These are phyloP conservation scores for Drosophila tripunctata DNA, from an alignment of 2,888 invertebrate genomes.

Conservation along the genomic window DNA sequence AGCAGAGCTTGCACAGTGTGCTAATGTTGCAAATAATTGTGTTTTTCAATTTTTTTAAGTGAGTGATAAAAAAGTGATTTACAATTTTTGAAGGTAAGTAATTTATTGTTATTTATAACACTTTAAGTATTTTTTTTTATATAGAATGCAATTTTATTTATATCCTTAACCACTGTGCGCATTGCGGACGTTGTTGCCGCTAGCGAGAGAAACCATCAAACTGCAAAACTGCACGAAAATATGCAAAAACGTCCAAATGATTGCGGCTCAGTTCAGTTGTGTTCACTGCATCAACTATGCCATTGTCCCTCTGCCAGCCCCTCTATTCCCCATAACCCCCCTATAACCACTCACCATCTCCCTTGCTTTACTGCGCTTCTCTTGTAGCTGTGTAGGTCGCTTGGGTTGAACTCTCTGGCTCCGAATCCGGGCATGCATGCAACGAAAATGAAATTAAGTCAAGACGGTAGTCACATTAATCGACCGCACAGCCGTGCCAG, in stretches of 20 bases:
- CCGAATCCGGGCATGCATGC: slow-evolving; percentile 66
- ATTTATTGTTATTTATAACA: not conserved
- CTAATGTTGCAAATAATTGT: no score
- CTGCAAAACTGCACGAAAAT: slow-evolving; percentile 73
- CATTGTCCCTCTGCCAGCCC: slow-evolving; percentile 3
- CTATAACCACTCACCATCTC: not conserved
- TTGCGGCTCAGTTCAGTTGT: slow-evolving; percentile 74
- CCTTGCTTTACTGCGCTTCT: slow-evolving; percentile 8
- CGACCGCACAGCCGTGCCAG: slow-evolving; percentile 56
- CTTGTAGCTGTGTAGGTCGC: slow-evolving; percentile 51
- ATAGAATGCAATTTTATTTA: not conserved
- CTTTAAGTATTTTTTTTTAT: not conserved
- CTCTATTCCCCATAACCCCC: not conserved
- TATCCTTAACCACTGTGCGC: slow-evolving; percentile 39
- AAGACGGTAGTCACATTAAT: slow-evolving; percentile 78
- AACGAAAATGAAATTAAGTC: slow-evolving; percentile 78
- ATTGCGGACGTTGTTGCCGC: slow-evolving; percentile 45
- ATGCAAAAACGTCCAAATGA: slow-evolving; percentile 78
- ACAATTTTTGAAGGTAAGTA: not conserved
- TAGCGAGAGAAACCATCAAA: slow-evolving; percentile 64
- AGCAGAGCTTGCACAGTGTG: slow-evolving; percentile 56
- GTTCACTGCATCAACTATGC: slow-evolving; percentile 49
- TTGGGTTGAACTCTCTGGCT: slow-evolving; percentile 29
- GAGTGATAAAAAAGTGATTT: no score
- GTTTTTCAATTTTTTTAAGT: no score